A percentile compares a stretch with the other conserved stretches of the same genome.
phyloP scores from a whole-genome alignment of 2,888 invertebrate species.

The Parapristionchus giblindavisi region DNA sequence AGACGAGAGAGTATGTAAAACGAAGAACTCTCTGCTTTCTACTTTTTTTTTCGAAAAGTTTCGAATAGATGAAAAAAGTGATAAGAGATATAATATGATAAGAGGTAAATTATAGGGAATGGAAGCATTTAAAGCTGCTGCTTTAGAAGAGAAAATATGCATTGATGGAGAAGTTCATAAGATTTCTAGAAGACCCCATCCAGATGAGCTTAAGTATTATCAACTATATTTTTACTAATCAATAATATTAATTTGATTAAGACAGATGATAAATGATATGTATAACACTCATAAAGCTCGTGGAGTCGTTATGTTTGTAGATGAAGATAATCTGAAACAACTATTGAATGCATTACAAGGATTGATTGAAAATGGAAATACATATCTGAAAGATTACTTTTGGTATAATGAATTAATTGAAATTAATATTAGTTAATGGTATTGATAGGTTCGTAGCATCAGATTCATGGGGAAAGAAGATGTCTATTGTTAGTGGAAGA shows the following conservation, averaged over 20 bases:
- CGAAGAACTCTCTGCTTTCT: background rate
- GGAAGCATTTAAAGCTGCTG: conserved; percentile 56
- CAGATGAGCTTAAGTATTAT: conserved; percentile 26
- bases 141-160: conserved; percentile 72
- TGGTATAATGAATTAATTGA: conserved; percentile 44
- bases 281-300: conserved; percentile 73
- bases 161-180: conserved; percentile 73
- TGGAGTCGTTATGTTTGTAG: conserved; percentile 79
- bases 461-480: conserved; percentile 80
- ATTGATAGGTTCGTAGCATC: conserved; percentile 77
- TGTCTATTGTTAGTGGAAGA: conserved; percentile 76
- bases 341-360: conserved; percentile 11
- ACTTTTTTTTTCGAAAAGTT: background rate
- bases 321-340: conserved; percentile 77
- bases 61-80: conserved; percentile 9
- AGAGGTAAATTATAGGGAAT: conserved; percentile 56
- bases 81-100: too few relatives aligned
- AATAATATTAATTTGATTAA: conserved; percentile 70
- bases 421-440: conserved; percentile 68
- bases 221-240: too few relatives aligned
- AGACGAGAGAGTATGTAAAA: conserved; percentile 69
- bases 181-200: conserved; percentile 63
- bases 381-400: conserved; percentile 53
- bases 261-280: conserved; percentile 76
- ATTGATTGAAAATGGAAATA: conserved; percentile 35